phyloP scores from a whole-genome alignment of 2,113 vertebrate species.

The Eidolon helvum region DNA sequence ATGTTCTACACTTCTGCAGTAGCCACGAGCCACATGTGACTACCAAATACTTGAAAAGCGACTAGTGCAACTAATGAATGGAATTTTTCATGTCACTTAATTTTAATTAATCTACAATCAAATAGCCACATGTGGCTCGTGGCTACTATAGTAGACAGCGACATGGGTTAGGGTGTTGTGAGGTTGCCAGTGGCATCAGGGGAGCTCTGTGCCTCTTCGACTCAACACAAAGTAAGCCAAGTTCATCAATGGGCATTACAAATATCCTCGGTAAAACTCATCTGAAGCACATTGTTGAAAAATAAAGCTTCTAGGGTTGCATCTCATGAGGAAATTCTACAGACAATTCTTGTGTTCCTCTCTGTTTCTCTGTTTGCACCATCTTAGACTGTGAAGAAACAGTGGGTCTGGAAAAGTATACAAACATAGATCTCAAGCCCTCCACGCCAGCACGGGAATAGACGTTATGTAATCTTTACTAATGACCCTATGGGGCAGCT shows the following conservation, averaged over 20 bases:
- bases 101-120: conserved; percentile 31
- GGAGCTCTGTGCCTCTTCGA: too few relatives aligned
- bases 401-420: background rate
- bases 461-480: background rate
- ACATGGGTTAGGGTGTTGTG: background rate
- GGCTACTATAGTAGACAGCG: background rate
- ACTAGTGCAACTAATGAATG: background rate
- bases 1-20: background rate
- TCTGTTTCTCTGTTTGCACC: background rate
- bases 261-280: background rate
- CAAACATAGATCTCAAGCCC: background rate
- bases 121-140: background rate
- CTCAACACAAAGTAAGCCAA: background rate
- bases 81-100: background rate
- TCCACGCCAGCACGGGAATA: background rate
- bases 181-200: fast-evolving
- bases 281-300: background rate
- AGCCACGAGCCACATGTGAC: background rate
- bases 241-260: background rate
- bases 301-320: background rate
- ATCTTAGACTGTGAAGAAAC: background rate
- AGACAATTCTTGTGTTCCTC: background rate
- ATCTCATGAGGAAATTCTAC: background rate
- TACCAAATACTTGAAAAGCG: background rate
- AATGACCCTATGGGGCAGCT: background rate